phyloP scores from a whole-genome alignment of 2,888 invertebrate genomes.

The Phasia obesa region DNA sequence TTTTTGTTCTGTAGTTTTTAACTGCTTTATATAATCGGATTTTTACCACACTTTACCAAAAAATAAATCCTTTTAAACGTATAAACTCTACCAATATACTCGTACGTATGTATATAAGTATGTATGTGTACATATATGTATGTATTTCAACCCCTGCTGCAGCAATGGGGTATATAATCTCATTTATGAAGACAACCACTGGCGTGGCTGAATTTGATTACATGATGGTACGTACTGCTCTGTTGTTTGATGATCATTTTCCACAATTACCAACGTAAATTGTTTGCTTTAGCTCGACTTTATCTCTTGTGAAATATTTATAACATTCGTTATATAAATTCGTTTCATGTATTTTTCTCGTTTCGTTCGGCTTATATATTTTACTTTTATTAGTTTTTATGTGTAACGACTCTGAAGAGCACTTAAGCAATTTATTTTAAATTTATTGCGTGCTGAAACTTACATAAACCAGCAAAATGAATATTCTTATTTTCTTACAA shows the following conservation, averaged over 20 bases:
- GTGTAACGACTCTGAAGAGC: constrained; percentile 66
- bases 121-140: no score
- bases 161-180: constrained; percentile 25
- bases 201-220: constrained; percentile 2
- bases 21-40: constrained; percentile 62
- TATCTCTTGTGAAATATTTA: constrained; percentile 35
- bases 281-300: constrained; percentile 50
- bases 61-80: constrained; percentile 56
- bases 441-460: constrained; percentile 65
- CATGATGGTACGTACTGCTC: background rate
- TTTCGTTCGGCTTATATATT: background rate
- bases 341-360: background rate
- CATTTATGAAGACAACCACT: constrained; percentile 33
- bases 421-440: constrained; percentile 70
- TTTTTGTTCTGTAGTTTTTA: constrained; percentile 34
- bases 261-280: constrained; percentile 60
- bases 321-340: constrained; percentile 13
- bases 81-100: background rate
- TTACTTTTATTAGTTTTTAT: constrained; percentile 8
- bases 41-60: constrained; percentile 59
- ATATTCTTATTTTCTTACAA: background rate
- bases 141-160: no score
- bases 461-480: constrained; percentile 23
- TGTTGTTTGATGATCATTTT: constrained; percentile 53
- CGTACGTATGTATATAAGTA: no score